Base-by-base conservation (phyloP, 2,888 invertebrate species). In the Nemapogon koenigi region DNA sequence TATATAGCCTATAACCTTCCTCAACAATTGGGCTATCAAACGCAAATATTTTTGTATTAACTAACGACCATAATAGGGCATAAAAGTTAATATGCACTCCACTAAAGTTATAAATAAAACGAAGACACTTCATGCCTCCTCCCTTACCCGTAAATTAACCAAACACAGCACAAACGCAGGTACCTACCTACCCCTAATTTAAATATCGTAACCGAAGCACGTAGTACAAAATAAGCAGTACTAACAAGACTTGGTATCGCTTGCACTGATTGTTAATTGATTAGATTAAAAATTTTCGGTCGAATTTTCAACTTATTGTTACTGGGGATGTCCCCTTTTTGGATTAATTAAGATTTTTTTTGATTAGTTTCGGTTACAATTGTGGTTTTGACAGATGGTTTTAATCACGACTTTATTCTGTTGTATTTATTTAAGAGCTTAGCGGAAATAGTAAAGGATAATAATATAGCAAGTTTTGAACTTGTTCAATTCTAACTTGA, bases 251-350 rank as follows among this genome's bases (percentile, higher is more conserved):
- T 67, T 69, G n/a, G 67, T 76, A 73, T 76, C 73, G 72, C 62
- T 76, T 70, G 71, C 75, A 67, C 72, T 80, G 80, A 80, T 80
- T 80, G 79, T 68, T 79, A 79, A 79, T 79, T 79, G 79, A 79
- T 79, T 76, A 64, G 70, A 78, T 80, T 80, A 76, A 73, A 76
- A 78, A 73, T 60, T 73, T 63, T n/a, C n/a, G 64, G 52, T 57
- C 67, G 64, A 69, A 75, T 68, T 64, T 66, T 41, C 57, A 52
- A 59, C 56, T 62, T 62, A 73, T 73, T 73, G 72, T 72, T 60
- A 60, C 47, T 59, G 59, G 65, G 55, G 43, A 44, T 38, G 52
- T 55, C 49, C 40, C 7, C 19, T 16, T 35, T 14, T 22, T 22
- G 60, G 56, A 60, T 63, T 68, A 67, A 76, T 72, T 72, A 67